Conservation (phyloP, 30 jellyfish, hydroid and myxozoan genomes). For the Hydractinia symbiolongicarpus region DNA sequence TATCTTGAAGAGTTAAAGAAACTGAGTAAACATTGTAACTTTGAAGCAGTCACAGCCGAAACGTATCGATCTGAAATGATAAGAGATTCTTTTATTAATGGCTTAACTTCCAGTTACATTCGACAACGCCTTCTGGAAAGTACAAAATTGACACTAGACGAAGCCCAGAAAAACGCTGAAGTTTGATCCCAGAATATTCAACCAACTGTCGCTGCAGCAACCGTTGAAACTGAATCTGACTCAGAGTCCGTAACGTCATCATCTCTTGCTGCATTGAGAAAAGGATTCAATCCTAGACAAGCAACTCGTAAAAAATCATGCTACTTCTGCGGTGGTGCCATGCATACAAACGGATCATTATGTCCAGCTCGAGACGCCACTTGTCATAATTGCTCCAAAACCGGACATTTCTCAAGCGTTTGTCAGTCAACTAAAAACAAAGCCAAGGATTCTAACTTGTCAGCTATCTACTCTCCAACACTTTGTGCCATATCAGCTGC, state of each 20-base stretch:
- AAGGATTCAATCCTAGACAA: too few species aligned
- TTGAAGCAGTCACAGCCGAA: slow-evolving; percentile 22
- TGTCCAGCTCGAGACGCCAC: slow-evolving; percentile 58
- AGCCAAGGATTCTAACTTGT: too few species aligned
- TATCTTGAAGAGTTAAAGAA: too few species aligned
- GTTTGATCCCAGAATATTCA: slow-evolving; percentile 11
- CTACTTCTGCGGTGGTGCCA: slow-evolving; percentile 30
- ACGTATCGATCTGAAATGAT: slow-evolving; percentile 30
- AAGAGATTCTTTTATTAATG: slow-evolving; percentile 52
- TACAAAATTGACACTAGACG: slow-evolving; percentile 42
- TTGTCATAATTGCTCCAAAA: slow-evolving; percentile 47
- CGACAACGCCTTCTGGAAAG: slow-evolving; percentile 56
- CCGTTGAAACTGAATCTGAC: too few species aligned
- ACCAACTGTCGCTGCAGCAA: slow-evolving; percentile 16
- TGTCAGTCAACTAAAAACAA: too few species aligned
- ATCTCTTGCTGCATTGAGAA: slow-evolving; percentile 1
- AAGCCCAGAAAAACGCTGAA: slow-evolving; percentile 52
- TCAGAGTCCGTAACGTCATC: not conserved
- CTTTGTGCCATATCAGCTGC: too few species aligned
- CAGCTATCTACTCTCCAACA: too few species aligned
- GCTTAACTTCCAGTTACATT: slow-evolving; percentile 34
- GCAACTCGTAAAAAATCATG: slow-evolving; percentile 16
- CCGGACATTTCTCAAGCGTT: slow-evolving; percentile 42
- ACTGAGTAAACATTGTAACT: slow-evolving; percentile 67
- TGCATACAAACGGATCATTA: slow-evolving; percentile 32